Percentiles rank a stretch among this genome's conserved stretches.
Conservation (phyloP, 2,888 invertebrate species). For the Macaria notata region DNA sequence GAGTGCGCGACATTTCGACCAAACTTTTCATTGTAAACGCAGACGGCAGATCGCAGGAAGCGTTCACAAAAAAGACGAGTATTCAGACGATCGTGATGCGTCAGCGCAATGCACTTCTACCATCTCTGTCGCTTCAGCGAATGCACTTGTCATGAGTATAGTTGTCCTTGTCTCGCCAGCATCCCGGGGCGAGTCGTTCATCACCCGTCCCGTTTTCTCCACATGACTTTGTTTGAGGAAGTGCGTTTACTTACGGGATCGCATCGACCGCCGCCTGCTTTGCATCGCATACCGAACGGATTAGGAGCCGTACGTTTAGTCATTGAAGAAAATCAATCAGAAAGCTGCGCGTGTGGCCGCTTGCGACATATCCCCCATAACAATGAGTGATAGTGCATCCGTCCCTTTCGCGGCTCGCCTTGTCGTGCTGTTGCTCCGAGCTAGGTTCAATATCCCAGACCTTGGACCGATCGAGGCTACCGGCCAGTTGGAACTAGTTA, state of each 20-base stretch:
- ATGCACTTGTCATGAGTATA: conserved; percentile 57
- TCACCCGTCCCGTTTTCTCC: conserved; percentile 39
- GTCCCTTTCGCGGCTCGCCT: conserved; percentile 74
- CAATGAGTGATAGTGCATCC: conserved; percentile 78
- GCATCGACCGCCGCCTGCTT: conserved; percentile 54
- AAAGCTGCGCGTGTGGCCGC: conserved; percentile 64
- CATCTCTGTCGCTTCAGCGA: conserved; percentile 51
- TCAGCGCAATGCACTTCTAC: conserved; percentile 73
- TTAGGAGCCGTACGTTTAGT: conserved; percentile 61
- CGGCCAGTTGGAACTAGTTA: conserved; percentile 72
- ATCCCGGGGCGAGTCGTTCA: conserved; percentile 20
- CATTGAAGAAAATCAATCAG: conserved; percentile 56
- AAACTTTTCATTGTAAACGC: conserved; percentile 43
- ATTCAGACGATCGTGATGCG: conserved; percentile 71
- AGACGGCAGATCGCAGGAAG: conserved; percentile 64
- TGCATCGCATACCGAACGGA: conserved; percentile 67
- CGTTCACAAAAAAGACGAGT: conserved; percentile 62
- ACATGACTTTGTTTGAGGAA: conserved; percentile 65
- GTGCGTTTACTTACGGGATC: conserved; percentile 65
- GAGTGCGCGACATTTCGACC: conserved; percentile 53
- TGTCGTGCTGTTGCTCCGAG: conserved; percentile 71
- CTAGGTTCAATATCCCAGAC: conserved; percentile 81
- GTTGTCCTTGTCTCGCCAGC: conserved; percentile 39
- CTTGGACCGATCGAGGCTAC: conserved; percentile 74
- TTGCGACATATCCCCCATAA: conserved; percentile 73